Evolutionary conservation across 2,113 vertebrate species (phyloP), one percentile per base, ranked within the genome.

Genomic region (Henicopernis longicauda): DNA sequence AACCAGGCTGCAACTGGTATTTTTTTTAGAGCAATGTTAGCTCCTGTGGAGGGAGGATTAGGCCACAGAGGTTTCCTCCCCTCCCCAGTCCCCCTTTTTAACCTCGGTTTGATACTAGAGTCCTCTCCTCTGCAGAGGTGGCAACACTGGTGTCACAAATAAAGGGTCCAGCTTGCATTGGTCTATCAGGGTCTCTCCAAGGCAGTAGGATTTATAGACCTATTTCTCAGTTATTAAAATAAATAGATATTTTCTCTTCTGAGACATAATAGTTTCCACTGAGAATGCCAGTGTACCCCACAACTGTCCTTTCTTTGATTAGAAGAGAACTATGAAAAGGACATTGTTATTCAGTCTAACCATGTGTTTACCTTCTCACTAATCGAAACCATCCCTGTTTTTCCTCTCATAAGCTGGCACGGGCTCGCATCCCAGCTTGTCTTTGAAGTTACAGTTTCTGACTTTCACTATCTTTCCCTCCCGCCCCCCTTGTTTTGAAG

Each of bases 281-380:
- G 31, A 63, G 59, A 77, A 26, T 81, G 80, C 86, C 63, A 74
- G n/a, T 67, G 82, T 86, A n/a, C 79, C 42, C 45, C 81, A 44
- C 52, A 31, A 81, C 6, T 87, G 67, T 72, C 83, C 80, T 83
- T 82, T 45, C 79, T 78, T 90, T 63, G 65, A 59, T 52, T 29
- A 19, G 40, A 31, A 22, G 57, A n/a, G 16, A 80, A 14, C 47
- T 86, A n/a, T 49, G 67, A 63, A 63, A 59, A 86, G 40, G 63
- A 83, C 74, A 40, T 59, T 72, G 59, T 58, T 81, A 13, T 58
- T 82, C 3, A 16, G 25, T 15, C n/a, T 55, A 29, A 62, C 82
- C 91, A 59, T 81, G 54, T 96, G 94, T 94, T 97, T 63, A 97
- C 91, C 95, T 97, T 94, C 94, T 76, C 10, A 0, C 84, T 94